Evolutionary conservation across 2,113 vertebrate genomes (phyloP).

Genomic region (Nycticebus coucang): DNA sequence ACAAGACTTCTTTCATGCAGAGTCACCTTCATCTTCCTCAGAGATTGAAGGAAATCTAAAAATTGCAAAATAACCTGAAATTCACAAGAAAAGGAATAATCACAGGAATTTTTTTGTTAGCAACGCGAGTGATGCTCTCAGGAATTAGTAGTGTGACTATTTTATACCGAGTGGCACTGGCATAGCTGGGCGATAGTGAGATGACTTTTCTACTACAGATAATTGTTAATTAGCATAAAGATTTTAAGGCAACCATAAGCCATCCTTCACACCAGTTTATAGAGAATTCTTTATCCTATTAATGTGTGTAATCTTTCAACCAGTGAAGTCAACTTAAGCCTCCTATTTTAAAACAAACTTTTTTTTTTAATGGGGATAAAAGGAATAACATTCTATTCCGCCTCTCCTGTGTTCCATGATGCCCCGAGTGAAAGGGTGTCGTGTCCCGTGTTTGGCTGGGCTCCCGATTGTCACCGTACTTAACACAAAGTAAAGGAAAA

Average conservation of each 20-base stretch:
- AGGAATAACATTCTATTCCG: background rate
- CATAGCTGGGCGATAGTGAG: background rate
- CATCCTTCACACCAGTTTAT: background rate
- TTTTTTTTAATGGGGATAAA: background rate
- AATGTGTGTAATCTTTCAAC: background rate
- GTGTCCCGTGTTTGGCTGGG: background rate
- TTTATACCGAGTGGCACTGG: background rate
- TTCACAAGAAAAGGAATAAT: background rate
- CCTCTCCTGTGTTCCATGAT: background rate
- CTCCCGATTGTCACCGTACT: background rate
- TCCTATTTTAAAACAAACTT: slow-evolving; percentile 26
- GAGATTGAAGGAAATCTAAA: background rate
- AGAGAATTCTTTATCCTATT: background rate
- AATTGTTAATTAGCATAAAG: background rate
- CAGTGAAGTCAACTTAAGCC: background rate
- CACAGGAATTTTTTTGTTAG: background rate
- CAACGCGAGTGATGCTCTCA: background rate
- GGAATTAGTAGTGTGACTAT: background rate
- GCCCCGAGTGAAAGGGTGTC: background rate
- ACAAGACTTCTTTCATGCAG: background rate
- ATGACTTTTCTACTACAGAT: background rate
- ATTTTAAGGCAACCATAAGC: background rate
- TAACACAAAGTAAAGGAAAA: background rate
- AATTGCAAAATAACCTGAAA: background rate
- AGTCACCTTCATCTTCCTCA: background rate